A percentile compares a stretch with the other conserved stretches of the same genome.
phyloP scores from a whole-genome alignment of 2,888 invertebrate species.

The Lissocephala sabroskyi region DNA sequence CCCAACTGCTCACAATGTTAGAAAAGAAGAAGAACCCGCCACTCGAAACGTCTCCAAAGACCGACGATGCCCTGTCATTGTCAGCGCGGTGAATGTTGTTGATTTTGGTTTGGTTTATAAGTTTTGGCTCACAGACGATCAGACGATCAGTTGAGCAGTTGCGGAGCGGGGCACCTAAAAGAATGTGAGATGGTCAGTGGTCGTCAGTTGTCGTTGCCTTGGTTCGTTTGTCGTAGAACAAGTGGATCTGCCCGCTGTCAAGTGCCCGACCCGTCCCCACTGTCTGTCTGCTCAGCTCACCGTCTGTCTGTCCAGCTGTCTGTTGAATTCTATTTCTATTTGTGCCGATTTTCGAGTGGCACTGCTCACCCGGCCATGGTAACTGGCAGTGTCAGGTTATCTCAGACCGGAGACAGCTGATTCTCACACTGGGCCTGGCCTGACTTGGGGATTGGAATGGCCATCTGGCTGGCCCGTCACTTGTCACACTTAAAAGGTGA shows the following conservation, averaged over 20 bases:
- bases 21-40: not conserved
- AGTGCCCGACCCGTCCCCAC: not conserved
- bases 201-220: constrained; percentile 6
- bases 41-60: constrained; percentile 1
- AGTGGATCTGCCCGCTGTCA: not conserved
- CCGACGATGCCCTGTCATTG: not conserved
- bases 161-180: no score
- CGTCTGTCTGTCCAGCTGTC: constrained; percentile 11
- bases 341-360: no score
- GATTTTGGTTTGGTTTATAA: constrained; percentile 26
- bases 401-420: constrained; percentile 35
- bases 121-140: no score
- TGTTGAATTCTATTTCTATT: no score
- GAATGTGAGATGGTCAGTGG: no score
- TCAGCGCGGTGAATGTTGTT: constrained; percentile 46
- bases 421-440: constrained; percentile 38
- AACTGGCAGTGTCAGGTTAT: constrained; percentile 61
- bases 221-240: constrained; percentile 9
- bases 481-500: constrained; percentile 63
- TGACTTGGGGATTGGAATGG: not conserved
- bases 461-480: constrained; percentile 40
- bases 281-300: constrained; percentile 10
- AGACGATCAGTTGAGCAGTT: no score
- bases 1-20: not conserved
- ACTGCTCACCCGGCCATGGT: constrained; percentile 28